These are phyloP conservation scores for Branchellion lobata DNA, from an alignment of 2,888 invertebrate species.

Conservation along the genomic window DNA sequence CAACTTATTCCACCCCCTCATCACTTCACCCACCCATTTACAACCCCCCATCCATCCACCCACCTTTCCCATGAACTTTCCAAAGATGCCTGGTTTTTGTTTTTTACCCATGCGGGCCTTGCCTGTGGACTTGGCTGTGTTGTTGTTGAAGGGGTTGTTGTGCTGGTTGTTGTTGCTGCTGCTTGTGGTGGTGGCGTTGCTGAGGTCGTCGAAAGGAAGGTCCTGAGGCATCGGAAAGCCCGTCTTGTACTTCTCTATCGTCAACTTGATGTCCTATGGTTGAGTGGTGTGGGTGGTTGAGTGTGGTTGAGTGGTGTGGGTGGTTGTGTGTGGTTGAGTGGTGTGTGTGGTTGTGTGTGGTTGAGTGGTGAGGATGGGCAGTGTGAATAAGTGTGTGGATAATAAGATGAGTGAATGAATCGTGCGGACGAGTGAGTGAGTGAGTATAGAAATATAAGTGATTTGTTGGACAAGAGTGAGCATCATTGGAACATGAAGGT, in stretches of 20 bases:
- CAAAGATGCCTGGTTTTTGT: conserved; percentile 20
- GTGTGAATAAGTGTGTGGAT: too few relatives aligned
- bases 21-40: not conserved
- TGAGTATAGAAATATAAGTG: too few relatives aligned
- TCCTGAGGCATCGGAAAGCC: conserved; percentile 91
- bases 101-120: conserved; percentile 12
- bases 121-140: not conserved
- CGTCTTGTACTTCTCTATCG: conserved; percentile 91
- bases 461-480: too few relatives aligned
- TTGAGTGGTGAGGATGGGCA: too few relatives aligned
- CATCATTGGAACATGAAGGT: too few relatives aligned
- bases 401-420: too few relatives aligned
- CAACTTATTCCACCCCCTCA: too few relatives aligned
- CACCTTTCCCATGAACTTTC: conserved; percentile 24
- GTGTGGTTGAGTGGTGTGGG: not conserved
- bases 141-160: not conserved
- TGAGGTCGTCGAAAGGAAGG: conserved; percentile 87
- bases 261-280: conserved; percentile 76
- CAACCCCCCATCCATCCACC: not conserved
- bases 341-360: not conserved
- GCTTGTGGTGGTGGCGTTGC: conserved; percentile 49
- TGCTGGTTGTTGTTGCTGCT: conserved; percentile 7
- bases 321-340: conserved; percentile 2
- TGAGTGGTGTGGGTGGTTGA: not conserved
- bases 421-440: too few relatives aligned